Evolutionary conservation across 2,888 invertebrate genomes (phyloP).

Genomic region (Slavum lentiscoides): DNA sequence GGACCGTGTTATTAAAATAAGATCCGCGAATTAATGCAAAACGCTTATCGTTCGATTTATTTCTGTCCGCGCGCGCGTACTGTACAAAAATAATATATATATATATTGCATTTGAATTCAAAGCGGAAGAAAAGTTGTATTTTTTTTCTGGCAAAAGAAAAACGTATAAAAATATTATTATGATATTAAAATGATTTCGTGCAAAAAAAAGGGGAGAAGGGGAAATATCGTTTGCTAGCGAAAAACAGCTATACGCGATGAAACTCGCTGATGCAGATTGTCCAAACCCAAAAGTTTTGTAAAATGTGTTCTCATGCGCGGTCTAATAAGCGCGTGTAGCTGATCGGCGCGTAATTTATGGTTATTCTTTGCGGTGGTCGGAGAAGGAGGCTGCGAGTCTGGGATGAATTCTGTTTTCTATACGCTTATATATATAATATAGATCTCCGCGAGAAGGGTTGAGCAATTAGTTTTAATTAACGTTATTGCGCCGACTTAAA

Average conservation of each 20-base stretch:
- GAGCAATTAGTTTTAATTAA: constrained; percentile 28
- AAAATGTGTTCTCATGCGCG: constrained; percentile 1
- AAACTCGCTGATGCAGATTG: background rate
- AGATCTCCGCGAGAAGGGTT: constrained; percentile 6
- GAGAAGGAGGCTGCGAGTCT: too few relatives aligned
- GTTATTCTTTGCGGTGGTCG: background rate
- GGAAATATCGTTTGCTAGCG: background rate
- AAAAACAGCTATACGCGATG: background rate
- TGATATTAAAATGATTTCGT: background rate
- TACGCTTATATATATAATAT: too few relatives aligned
- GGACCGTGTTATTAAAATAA: background rate
- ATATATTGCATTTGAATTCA: background rate
- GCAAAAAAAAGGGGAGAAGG: too few relatives aligned
- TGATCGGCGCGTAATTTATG: background rate
- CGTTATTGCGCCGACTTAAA: background rate
- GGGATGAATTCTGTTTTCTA: background rate
- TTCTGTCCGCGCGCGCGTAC: background rate
- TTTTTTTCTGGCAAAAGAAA: background rate
- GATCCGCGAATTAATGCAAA: background rate
- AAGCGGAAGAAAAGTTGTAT: background rate
- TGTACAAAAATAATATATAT: background rate
- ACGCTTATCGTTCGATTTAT: background rate
- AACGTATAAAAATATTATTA: background rate
- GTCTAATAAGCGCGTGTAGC: background rate
- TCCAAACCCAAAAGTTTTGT: constrained; percentile 4